Evolutionary conservation across 2,888 invertebrate species (phyloP).

Genomic region (Meloe dianella): DNA sequence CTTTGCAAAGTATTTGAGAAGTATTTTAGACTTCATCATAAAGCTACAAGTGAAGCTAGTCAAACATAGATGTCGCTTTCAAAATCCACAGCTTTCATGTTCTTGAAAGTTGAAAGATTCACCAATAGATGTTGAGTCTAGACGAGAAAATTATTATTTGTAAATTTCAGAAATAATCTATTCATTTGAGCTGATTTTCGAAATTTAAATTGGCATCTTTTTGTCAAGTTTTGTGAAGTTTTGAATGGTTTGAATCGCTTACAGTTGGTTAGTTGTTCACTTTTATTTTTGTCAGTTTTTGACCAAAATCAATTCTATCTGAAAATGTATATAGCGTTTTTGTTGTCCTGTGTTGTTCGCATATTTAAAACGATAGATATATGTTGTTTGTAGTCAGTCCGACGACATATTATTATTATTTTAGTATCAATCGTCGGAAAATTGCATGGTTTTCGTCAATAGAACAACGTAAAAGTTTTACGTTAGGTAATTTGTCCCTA

Average conservation of each 20-base stretch:
- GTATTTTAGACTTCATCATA: no score
- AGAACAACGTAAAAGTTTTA: conserved; percentile 54
- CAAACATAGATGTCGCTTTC: no score
- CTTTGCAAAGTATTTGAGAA: no score
- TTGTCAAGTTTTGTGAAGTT: no score
- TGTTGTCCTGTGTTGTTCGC: not conserved
- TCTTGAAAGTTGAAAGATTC: not conserved
- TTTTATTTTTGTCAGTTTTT: not conserved
- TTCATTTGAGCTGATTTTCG: no score
- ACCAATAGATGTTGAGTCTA: not conserved
- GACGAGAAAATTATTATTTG: no score
- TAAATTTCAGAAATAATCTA: no score
- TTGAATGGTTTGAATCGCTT: no score
- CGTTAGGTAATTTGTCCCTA: conserved; percentile 55
- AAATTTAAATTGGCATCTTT: no score
- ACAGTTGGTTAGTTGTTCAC: not conserved
- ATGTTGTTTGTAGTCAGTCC: not conserved
- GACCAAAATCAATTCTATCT: not conserved
- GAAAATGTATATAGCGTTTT: no score
- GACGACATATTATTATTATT: conserved; percentile 43
- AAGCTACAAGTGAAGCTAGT: no score
- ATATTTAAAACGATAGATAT: not conserved
- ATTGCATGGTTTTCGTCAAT: conserved; percentile 44
- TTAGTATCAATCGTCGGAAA: conserved; percentile 49
- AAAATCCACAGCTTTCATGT: not conserved